Conservation (phyloP, 2,797 vertebrate species). For the Tapera naevia region DNA sequence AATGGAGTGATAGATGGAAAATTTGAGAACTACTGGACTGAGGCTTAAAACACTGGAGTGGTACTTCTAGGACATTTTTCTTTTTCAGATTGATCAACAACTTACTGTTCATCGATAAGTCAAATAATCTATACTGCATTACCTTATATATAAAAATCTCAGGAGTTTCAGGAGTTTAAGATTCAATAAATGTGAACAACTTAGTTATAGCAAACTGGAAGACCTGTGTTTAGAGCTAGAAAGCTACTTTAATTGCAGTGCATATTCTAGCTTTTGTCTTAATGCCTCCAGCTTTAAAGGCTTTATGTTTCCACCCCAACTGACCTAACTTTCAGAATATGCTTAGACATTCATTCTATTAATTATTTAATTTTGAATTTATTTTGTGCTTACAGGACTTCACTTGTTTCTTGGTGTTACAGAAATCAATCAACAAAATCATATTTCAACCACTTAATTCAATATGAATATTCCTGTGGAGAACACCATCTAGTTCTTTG, state of each 20-base stretch:
- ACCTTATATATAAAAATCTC: neutral
- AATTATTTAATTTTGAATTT: neutral
- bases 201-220: neutral
- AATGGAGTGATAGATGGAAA: neutral
- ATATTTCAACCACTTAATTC: neutral
- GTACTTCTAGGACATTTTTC: neutral
- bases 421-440: neutral
- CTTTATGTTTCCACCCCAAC: neutral
- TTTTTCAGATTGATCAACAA: neutral
- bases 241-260: neutral
- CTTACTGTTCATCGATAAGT: neutral
- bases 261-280: neutral
- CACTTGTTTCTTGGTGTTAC: neutral
- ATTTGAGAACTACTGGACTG: neutral
- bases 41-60: neutral
- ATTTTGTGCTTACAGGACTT: neutral
- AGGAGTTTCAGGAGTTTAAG: neutral
- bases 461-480: neutral
- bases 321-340: neutral
- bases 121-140: neutral
- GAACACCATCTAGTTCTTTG: neutral
- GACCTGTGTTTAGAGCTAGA: neutral
- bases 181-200: neutral
- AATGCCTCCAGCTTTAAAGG: neutral
- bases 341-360: neutral